These are phyloP conservation scores for Spicauda simplicius DNA, from an alignment of 2,888 invertebrate species.

Conservation along the genomic window DNA sequence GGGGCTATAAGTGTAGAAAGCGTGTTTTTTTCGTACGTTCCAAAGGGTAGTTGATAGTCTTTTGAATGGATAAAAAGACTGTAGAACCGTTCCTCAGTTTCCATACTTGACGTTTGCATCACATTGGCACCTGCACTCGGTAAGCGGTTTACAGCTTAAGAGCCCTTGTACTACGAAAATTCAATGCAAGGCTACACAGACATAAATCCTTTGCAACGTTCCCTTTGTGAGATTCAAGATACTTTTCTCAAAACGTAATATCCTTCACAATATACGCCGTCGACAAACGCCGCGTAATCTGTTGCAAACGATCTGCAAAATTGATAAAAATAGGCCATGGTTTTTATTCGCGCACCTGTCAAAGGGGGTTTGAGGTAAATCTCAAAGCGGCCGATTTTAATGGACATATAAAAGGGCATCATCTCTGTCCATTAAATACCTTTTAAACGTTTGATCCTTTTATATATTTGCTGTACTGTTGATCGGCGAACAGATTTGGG, in stretches of 20 bases:
- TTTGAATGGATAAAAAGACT: slow-evolving; percentile 58
- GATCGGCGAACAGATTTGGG: slow-evolving; percentile 73
- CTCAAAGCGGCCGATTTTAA: slow-evolving; percentile 80
- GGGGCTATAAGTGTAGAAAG: too few relatives aligned
- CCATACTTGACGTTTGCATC: neutral
- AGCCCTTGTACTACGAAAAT: slow-evolving; percentile 25
- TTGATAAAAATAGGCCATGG: slow-evolving; percentile 59
- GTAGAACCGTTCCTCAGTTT: neutral
- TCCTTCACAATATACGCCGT: slow-evolving; percentile 5
- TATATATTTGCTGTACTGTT: slow-evolving; percentile 76
- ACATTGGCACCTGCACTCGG: slow-evolving; percentile 34
- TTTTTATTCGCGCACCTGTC: slow-evolving; percentile 63
- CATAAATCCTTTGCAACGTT: slow-evolving; percentile 24
- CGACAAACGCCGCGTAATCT: slow-evolving; percentile 54
- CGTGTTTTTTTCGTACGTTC: too few relatives aligned
- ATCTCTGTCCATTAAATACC: slow-evolving; percentile 83
- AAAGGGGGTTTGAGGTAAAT: slow-evolving; percentile 68
- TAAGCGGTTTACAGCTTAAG: slow-evolving; percentile 27
- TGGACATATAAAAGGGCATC: slow-evolving; percentile 81
- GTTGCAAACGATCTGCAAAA: slow-evolving; percentile 69
- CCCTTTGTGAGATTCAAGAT: slow-evolving; percentile 34
- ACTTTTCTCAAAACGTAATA: slow-evolving; percentile 16
- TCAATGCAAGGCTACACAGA: slow-evolving; percentile 20
- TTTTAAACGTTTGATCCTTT: slow-evolving; percentile 85
- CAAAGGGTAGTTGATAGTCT: slow-evolving; percentile 60